Base-by-base conservation (phyloP, 1,140 invertebrate genomes). In the Pogonomyrmex barbatus region DNA sequence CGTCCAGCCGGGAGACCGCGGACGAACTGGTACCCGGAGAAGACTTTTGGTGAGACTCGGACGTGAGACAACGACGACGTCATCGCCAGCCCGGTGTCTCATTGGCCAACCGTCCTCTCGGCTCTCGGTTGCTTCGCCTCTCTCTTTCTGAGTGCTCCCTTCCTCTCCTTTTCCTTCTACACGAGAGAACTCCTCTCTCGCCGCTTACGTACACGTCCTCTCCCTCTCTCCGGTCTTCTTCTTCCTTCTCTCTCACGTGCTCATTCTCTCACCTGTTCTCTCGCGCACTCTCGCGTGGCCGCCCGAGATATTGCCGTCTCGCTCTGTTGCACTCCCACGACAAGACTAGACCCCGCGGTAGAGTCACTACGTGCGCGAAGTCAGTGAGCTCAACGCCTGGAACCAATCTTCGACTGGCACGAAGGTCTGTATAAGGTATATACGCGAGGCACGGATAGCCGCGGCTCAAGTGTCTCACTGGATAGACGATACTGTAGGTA, bases 1-100 rank as follows among this genome's bases (percentile, higher is more conserved):
- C 93, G 93, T 92, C 92, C 93, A 94, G 89, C 68, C 92, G 93
- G 92, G 91, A 94, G 93, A 93, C 93, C 93, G 92, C 92, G 94
- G 92, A 94, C 94, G 92, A 93, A 94, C 94, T 94, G 92, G 89
- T 90, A 91, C 89, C 90, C 84, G 78, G 90, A 79, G 84, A 90
- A 91, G 90, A 91, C 90, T 93, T 93, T 93, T 92, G 83, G 92
- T 91, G 92, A 91, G 93, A 93, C 90, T 93, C 87, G 54, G 86
- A 91, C 82, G 90, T 91, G 92, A 90, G 91, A 92, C 90, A 89
- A 90, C 85, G 86, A 83, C 92, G 85, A 93, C 92, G 93, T 93
- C 92, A 93, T 88, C 88, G 73, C 79, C 78, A 67, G 75, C 86
- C 88, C 85, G 93, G 79, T 86, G 73, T 91, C 88, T 90, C 89